These are phyloP conservation scores for Drymodes brunneopygia DNA, from an alignment of 2,113 vertebrate genomes.

Conservation along the genomic window DNA sequence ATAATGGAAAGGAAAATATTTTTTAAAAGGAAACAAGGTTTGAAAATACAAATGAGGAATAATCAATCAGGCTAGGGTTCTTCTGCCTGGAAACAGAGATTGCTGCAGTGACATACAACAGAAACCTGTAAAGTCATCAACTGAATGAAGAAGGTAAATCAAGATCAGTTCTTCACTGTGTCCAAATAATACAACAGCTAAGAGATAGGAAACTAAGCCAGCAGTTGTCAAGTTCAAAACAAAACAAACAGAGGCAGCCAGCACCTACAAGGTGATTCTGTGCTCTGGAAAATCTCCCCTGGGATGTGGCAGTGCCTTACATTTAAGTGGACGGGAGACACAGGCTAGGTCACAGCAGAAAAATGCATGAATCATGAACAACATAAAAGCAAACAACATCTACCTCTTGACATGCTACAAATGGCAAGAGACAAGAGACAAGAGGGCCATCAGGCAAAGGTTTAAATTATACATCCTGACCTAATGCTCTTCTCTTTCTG, in stretches of 20 bases:
- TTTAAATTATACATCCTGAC: neutral
- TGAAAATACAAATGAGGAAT: neutral
- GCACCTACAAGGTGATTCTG: neutral
- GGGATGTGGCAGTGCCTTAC: neutral
- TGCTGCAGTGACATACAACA: neutral
- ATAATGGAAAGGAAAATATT: neutral
- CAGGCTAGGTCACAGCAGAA: neutral
- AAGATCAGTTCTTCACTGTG: neutral
- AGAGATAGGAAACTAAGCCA: neutral
- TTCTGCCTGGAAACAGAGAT: constrained; percentile 35
- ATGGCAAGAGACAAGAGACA: neutral
- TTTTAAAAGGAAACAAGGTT: neutral
- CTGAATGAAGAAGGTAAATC: neutral
- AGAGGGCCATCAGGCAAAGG: neutral
- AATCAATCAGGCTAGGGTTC: neutral
- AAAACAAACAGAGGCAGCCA: neutral
- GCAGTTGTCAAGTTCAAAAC: neutral
- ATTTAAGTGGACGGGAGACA: neutral
- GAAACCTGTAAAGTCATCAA: neutral
- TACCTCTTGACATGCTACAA: neutral
- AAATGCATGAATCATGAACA: neutral
- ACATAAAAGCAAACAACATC: neutral
- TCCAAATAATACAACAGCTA: neutral
- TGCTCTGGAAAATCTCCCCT: neutral
- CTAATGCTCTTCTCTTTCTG: neutral